A percentile compares a stretch with the other conserved stretches of the same genome.
These are phyloP conservation scores for Anseranas semipalmata DNA, from an alignment of 2,113 vertebrate species.

Conservation along the genomic window DNA sequence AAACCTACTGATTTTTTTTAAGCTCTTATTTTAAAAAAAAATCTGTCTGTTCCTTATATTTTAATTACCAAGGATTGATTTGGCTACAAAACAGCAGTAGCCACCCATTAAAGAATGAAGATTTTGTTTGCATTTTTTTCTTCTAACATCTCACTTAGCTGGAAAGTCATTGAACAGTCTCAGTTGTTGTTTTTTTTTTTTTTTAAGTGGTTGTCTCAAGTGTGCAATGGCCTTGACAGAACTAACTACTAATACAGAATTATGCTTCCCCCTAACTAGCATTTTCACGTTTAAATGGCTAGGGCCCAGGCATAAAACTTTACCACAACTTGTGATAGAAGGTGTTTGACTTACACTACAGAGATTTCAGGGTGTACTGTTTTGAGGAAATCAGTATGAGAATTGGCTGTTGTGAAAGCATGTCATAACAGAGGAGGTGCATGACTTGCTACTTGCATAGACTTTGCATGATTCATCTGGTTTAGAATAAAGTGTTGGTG, in stretches of 20 bases:
- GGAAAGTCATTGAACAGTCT: not conserved
- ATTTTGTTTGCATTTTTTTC: not conserved
- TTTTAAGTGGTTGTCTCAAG: not conserved
- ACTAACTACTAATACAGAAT: accelerated
- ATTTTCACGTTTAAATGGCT: accelerated
- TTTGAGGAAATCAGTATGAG: not conserved
- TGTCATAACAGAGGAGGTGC: accelerated
- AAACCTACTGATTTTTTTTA: conserved; percentile 74
- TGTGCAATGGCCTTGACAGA: not conserved
- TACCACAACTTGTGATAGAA: not conserved
- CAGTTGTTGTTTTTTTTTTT: not conserved
- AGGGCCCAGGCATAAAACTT: too few species aligned
- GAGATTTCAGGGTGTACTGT: too few species aligned
- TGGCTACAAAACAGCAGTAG: not conserved
- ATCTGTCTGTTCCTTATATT: not conserved
- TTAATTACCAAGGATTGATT: not conserved
- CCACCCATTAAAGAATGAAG: conserved; percentile 16
- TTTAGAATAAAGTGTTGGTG: not conserved
- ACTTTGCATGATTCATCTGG: not conserved
- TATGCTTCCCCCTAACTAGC: accelerated
- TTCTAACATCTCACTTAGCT: not conserved
- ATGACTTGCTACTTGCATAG: accelerated
- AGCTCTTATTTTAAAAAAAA: conserved; percentile 38
- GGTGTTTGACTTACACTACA: not conserved
- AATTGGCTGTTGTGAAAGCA: accelerated